Evolutionary conservation across 2,113 vertebrate genomes (phyloP).

Genomic region (Paraplagusia blochii): DNA sequence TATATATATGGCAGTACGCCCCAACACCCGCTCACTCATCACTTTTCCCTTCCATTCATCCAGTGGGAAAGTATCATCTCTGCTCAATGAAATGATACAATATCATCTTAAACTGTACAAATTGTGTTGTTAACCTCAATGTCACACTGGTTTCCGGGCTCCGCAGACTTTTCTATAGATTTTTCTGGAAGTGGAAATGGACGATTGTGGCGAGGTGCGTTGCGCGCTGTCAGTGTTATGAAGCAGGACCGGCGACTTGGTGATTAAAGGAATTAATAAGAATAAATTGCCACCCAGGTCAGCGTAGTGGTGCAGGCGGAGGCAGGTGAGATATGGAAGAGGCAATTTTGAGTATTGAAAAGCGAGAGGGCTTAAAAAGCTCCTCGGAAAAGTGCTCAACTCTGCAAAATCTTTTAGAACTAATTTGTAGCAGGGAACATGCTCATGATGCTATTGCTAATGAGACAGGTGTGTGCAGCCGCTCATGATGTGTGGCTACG

Average conservation of each 20-base stretch:
- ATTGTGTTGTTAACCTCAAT: background rate
- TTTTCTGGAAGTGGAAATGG: background rate
- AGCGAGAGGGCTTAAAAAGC: too few relatives aligned
- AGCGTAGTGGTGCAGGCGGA: too few relatives aligned
- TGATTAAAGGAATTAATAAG: too few relatives aligned
- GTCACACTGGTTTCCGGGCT: background rate
- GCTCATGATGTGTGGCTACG: too few relatives aligned
- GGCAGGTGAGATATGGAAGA: too few relatives aligned
- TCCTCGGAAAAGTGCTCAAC: too few relatives aligned
- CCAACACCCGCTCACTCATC: background rate
- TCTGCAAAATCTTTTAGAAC: too few relatives aligned
- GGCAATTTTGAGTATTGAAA: too few relatives aligned
- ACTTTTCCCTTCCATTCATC: slow-evolving; percentile 13
- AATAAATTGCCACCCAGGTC: too few relatives aligned
- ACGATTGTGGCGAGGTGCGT: background rate
- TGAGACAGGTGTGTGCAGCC: too few relatives aligned
- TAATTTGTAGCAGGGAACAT: too few relatives aligned
- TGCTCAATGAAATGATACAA: background rate
- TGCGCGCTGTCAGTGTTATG: background rate
- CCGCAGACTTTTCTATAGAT: background rate
- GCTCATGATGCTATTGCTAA: too few relatives aligned
- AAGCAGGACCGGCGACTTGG: background rate
- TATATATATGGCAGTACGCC: slow-evolving; percentile 3
- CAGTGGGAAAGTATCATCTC: slow-evolving; percentile 8
- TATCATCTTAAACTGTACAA: background rate